A percentile compares a stretch with the other conserved stretches of the same genome.
phyloP scores from a whole-genome alignment of 2,888 invertebrate species.

The Rhogogaster chlorosoma region DNA sequence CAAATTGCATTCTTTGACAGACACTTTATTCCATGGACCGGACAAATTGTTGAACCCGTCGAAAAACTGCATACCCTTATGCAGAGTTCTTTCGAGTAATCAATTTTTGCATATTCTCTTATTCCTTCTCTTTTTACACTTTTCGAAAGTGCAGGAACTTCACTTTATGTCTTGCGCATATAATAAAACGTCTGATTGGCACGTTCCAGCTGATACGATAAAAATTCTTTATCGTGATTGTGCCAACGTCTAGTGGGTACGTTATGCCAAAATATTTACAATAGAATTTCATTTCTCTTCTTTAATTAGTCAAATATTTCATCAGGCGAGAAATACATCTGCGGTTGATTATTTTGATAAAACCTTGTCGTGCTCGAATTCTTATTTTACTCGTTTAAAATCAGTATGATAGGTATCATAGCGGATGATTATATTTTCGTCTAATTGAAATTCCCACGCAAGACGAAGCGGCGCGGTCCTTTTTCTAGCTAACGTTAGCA shows the following conservation, averaged over 20 bases:
- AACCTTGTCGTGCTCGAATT: neutral
- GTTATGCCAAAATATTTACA: neutral
- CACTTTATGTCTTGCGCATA: neutral
- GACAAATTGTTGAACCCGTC: constrained; percentile 45
- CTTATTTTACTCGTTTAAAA: neutral
- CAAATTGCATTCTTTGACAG: constrained; percentile 49
- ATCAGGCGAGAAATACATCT: neutral
- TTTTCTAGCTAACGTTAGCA: constrained; percentile 12
- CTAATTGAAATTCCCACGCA: constrained; percentile 37
- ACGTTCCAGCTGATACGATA: neutral
- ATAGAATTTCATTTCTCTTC: neutral
- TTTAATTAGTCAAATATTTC: neutral
- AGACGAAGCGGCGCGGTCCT: neutral
- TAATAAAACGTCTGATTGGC: neutral
- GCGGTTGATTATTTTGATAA: neutral
- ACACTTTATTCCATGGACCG: constrained; percentile 42
- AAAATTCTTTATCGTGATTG: neutral
- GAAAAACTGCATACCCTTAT: constrained; percentile 14
- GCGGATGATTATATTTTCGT: neutral
- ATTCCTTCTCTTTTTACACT: neutral
- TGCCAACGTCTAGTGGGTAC: neutral
- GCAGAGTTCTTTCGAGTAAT: constrained; percentile 22
- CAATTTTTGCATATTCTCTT: neutral
- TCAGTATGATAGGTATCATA: neutral
- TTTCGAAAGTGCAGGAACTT: neutral